phyloP scores from a whole-genome alignment of 2,113 vertebrate species.

The Pantherophis guttatus region DNA sequence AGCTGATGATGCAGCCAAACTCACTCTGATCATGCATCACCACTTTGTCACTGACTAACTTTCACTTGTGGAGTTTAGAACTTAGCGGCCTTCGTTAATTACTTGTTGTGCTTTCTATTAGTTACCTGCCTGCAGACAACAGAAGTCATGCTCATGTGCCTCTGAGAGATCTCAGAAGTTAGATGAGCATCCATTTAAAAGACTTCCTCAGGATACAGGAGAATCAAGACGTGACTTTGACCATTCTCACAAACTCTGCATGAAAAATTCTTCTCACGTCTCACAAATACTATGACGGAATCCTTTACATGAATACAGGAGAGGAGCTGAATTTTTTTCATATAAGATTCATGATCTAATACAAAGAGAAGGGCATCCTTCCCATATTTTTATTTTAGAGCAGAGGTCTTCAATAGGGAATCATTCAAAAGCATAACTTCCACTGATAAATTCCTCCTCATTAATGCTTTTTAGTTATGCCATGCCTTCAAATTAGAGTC shows the following conservation, averaged over 20 bases:
- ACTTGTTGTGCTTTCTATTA: conserved; percentile 19
- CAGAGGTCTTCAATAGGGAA: not conserved
- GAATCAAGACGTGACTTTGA: not conserved
- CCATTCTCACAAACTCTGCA: not conserved
- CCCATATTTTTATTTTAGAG: not conserved
- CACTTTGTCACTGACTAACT: not conserved
- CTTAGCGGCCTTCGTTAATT: conserved; percentile 40
- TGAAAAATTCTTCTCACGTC: not conserved
- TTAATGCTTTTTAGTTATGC: not conserved
- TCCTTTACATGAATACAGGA: not conserved
- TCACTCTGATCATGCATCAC: not conserved
- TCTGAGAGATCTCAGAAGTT: conserved; percentile 23
- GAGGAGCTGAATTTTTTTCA: not conserved
- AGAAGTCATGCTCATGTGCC: not conserved
- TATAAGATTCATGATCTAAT: not conserved
- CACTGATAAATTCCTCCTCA: not conserved
- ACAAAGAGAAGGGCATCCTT: no score
- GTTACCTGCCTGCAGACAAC: conserved; percentile 44
- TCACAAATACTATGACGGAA: not conserved
- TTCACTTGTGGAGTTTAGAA: conserved; percentile 29
- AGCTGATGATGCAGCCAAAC: not conserved
- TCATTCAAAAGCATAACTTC: not conserved
- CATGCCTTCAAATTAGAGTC: not conserved
- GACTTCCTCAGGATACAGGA: not conserved
- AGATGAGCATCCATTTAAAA: not conserved